Percentiles rank a stretch among this genome's conserved stretches.
phyloP scores from a whole-genome alignment of 2,888 invertebrate genomes.

The Sceliomorpha sp. region DNA sequence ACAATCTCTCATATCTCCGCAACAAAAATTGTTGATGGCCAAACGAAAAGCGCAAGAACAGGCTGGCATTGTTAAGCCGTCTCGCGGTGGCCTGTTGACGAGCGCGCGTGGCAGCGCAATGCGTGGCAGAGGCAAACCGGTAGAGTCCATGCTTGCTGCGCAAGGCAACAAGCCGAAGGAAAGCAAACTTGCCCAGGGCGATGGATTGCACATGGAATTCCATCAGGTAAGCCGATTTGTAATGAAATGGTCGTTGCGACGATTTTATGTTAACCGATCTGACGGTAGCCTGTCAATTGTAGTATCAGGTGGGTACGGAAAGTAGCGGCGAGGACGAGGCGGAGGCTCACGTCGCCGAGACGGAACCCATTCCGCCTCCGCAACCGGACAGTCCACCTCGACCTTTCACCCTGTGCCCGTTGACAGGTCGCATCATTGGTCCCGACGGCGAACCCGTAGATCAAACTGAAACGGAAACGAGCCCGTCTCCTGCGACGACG shows the following conservation, averaged over 20 bases:
- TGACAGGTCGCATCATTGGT: slow-evolving; percentile 82
- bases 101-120: slow-evolving; percentile 57
- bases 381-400: slow-evolving; percentile 85
- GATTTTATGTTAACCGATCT: too few relatives aligned
- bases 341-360: slow-evolving; percentile 76
- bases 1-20: slow-evolving; percentile 73
- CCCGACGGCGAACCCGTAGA: slow-evolving; percentile 77
- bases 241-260: too few relatives aligned
- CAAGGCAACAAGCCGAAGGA: slow-evolving; percentile 73
- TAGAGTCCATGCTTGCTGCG: slow-evolving; percentile 43
- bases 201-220: slow-evolving; percentile 80
- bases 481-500: slow-evolving; percentile 14
- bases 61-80: slow-evolving; percentile 68
- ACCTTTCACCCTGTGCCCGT: slow-evolving; percentile 87
- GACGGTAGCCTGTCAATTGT: too few relatives aligned
- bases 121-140: slow-evolving; percentile 63
- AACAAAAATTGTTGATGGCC: slow-evolving; percentile 76
- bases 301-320: slow-evolving; percentile 71
- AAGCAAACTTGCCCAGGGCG: slow-evolving; percentile 78
- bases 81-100: slow-evolving; percentile 63
- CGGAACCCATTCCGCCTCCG: slow-evolving; percentile 81
- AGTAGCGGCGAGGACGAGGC: slow-evolving; percentile 84
- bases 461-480: slow-evolving; percentile 66
- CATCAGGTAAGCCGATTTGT: slow-evolving; percentile 70
- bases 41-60: slow-evolving; percentile 77